These are phyloP conservation scores for Stercorarius parasiticus DNA, from an alignment of 2,113 vertebrate species.

Conservation along the genomic window DNA sequence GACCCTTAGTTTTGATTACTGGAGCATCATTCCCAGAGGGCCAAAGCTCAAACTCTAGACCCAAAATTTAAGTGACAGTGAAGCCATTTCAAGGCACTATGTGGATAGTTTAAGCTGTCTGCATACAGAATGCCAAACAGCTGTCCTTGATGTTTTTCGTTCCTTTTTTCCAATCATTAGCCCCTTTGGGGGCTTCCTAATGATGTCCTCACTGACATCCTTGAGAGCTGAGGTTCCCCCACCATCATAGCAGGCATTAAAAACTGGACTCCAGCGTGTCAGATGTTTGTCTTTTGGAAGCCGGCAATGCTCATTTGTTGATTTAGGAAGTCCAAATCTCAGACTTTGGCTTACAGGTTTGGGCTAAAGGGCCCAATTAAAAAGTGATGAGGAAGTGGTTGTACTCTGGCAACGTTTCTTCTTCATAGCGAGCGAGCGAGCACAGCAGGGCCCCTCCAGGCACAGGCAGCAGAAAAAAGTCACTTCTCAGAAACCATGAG, in stretches of 20 bases:
- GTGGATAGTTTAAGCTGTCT: neutral
- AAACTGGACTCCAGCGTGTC: neutral
- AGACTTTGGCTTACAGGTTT: neutral
- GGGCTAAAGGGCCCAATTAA: neutral
- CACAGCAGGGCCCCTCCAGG: neutral
- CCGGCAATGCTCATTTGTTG: neutral
- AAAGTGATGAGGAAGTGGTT: neutral
- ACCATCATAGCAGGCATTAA: neutral
- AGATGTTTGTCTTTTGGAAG: neutral
- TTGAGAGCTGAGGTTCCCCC: neutral
- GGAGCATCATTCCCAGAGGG: neutral
- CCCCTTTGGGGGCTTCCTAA: neutral
- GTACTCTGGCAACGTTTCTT: neutral
- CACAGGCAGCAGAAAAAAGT: neutral
- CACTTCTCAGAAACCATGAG: neutral
- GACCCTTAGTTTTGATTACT: neutral
- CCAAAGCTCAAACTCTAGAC: neutral
- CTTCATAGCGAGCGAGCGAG: neutral
- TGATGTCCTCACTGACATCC: neutral
- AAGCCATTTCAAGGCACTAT: neutral
- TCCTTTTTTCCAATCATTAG: neutral
- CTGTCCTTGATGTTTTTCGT: neutral
- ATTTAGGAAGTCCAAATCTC: neutral
- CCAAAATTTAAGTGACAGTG: neutral
- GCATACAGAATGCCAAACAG: neutral